These are phyloP conservation scores for Corapipo altera DNA, from an alignment of 2,113 vertebrate genomes.

Conservation along the genomic window DNA sequence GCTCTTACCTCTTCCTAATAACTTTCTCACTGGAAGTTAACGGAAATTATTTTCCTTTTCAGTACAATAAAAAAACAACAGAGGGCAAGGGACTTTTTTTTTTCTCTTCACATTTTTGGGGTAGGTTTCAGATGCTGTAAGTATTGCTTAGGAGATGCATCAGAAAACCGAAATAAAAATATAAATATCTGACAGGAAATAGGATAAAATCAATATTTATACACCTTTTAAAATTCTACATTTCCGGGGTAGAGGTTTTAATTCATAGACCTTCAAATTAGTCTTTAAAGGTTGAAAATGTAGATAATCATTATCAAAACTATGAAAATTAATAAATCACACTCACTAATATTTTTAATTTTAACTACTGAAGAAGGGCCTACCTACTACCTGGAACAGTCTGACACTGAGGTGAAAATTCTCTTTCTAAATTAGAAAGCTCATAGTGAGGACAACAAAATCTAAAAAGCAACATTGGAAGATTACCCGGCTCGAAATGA, in stretches of 20 bases:
- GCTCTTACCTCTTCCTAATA: not conserved
- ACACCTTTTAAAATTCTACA: not conserved
- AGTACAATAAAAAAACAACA: not conserved
- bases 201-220: not conserved
- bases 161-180: not conserved
- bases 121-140: not conserved
- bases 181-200: not conserved
- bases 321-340: not conserved
- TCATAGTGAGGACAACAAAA: not conserved
- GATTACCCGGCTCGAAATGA: not conserved
- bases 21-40: not conserved
- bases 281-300: not conserved
- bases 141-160: not conserved
- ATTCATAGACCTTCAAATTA: not conserved
- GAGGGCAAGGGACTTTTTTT: not conserved
- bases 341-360: not conserved
- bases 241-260: not conserved
- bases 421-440: not conserved
- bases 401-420: not conserved
- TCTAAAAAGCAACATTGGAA: not conserved
- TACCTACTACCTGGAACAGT: not conserved
- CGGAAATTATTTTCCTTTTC: not conserved
- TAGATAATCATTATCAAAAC: not conserved
- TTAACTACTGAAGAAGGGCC: not conserved
- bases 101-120: not conserved